Base-by-base conservation (phyloP, 2,113 vertebrate species). In the Triplophysa rosa region DNA sequence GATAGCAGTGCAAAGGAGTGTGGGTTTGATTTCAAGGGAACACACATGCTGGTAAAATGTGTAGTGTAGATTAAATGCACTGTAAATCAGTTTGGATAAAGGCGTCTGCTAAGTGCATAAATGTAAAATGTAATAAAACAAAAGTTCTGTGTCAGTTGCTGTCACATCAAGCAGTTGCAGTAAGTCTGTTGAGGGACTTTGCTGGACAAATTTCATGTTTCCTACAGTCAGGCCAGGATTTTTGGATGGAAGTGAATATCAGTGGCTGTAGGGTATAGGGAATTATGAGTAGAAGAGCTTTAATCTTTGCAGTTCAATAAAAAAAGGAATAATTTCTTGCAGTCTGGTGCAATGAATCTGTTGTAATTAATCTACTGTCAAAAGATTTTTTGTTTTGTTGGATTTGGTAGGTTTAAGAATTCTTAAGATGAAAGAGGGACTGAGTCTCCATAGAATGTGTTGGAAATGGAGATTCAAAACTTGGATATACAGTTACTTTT, bases 351-450 rank as follows among this genome's bases (percentile, higher is more conserved):
- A 52, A n/a, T 69, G 11, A 45, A 45, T 45, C 68, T 71, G 49
- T 11, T 71, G 1, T 45, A 45, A 61, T 73, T 24, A 61, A 73
- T 42, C 7, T 37, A 61, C 33, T 17, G 11, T 71, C 33, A 21
- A 58, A 71, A 37, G 26, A 37, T 49, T 71, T 56, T 37, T 19
- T 14, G 42, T 45, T 45, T 10, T 11, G 9, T 12, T 14, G 33
- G 23, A 59, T 59, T n/a, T 42, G n/a, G 4, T 21, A 17, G 11
- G 33, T 37, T 21, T 9, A 9, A 4, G 52, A 72, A 19, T 56
- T 70, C 49, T n/a, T 17, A 33, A 56, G 13, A 52, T 52, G 23
- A 70, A 68, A 68, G 40, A 49, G n/a, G n/a, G 65, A 45, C 8
- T 16, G n/a, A 24, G 16, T 29, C 47, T 52, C 1, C 4, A 54